These are phyloP conservation scores for Drosophila anomelani DNA, from an alignment of 2,888 invertebrate genomes.

Conservation along the genomic window DNA sequence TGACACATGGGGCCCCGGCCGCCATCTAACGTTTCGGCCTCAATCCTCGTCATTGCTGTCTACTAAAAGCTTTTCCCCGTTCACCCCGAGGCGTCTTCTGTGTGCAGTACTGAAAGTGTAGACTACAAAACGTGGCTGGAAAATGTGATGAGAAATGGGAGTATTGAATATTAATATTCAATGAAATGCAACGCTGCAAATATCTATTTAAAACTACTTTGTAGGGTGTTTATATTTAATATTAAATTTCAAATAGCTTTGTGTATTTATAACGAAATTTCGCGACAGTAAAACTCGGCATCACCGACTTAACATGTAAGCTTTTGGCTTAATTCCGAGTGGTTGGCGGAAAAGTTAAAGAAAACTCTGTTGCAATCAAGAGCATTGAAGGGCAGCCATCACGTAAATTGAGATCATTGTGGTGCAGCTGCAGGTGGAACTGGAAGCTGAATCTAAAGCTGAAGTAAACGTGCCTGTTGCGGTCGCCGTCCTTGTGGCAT, in stretches of 20 bases:
- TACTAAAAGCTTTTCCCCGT: constrained; percentile 57
- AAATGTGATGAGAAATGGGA: not conserved
- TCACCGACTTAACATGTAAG: not conserved
- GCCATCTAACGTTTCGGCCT: constrained; percentile 45
- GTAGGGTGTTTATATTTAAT: not conserved
- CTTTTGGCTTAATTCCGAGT: not conserved
- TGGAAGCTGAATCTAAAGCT: not conserved
- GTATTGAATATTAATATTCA: not conserved
- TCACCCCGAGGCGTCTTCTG: not conserved
- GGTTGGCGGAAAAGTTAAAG: constrained; percentile 36
- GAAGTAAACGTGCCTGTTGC: constrained; percentile 42
- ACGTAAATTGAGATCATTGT: constrained; percentile 52
- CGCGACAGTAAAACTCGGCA: too few relatives aligned
- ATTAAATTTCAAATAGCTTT: too few relatives aligned
- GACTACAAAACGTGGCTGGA: not conserved
- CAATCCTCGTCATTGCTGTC: constrained; percentile 51
- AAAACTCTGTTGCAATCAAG: constrained; percentile 44
- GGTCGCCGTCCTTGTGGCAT: constrained; percentile 9
- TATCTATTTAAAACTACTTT: too few relatives aligned
- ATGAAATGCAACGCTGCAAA: not conserved
- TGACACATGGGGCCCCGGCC: constrained; percentile 15
- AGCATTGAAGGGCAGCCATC: constrained; percentile 26
- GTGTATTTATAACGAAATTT: too few relatives aligned
- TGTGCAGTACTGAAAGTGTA: not conserved
- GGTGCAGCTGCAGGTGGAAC: constrained; percentile 13